phyloP scores from a whole-genome alignment of 1,140 invertebrate species.

The Drosophila murphyi region DNA sequence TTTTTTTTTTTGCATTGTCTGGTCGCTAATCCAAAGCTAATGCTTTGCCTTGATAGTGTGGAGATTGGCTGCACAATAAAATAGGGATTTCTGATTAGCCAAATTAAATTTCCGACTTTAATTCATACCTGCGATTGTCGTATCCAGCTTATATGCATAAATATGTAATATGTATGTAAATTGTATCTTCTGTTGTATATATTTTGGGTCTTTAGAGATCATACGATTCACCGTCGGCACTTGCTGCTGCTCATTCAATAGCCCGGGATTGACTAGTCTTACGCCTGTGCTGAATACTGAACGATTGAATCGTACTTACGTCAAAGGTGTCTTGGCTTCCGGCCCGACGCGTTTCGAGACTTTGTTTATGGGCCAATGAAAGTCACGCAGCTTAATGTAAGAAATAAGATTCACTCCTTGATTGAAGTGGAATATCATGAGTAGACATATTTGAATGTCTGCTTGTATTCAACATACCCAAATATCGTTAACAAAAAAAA shows the following conservation, averaged over 20 bases:
- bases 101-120: too few relatives aligned
- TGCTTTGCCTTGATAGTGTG: too few relatives aligned
- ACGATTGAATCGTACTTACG: conserved; percentile 36
- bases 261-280: neutral
- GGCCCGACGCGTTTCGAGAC: conserved; percentile 17
- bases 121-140: too few relatives aligned
- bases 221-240: conserved; percentile 1
- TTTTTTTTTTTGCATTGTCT: neutral
- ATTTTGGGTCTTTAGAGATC: conserved; percentile 1
- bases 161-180: neutral
- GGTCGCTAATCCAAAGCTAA: neutral
- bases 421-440: neutral
- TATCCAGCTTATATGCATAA: neutral
- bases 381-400: conserved; percentile 11
- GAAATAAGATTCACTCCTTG: neutral
- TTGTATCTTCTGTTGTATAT: neutral
- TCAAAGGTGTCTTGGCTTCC: conserved; percentile 29
- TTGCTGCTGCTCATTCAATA: conserved; percentile 31
- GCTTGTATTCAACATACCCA: too few relatives aligned
- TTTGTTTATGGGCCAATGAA: conserved; percentile 22
- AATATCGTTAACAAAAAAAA: too few relatives aligned
- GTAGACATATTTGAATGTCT: too few relatives aligned
- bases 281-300: conserved; percentile 18
- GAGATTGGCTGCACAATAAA: too few relatives aligned
- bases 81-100: too few relatives aligned